Evolutionary conservation across 2,888 invertebrate genomes (phyloP), one percentile per base, ranked within the genome.

Genomic region (Sympetrum striolatum): DNA sequence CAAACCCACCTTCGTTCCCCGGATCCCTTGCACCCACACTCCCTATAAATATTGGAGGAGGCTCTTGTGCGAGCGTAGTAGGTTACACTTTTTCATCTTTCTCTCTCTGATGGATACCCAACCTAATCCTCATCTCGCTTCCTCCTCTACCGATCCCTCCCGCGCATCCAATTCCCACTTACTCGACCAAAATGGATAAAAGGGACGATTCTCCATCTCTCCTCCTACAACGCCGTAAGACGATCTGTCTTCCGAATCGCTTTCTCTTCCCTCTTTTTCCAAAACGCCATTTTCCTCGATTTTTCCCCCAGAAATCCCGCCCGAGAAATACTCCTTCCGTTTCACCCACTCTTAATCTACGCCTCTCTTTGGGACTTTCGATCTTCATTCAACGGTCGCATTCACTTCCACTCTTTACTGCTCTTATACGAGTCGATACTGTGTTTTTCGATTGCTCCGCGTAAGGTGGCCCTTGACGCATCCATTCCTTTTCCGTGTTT

Each of bases 31-130:
- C 80, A 31, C 48, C 73, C 86, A 86, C 91, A 10, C 90, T 64
- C 81, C 60, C 91, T 80, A 60, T 80, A 80, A 64, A 73, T 90
- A 80, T 86, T 86, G 86, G 60, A 86, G 37, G 60, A 86, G 86
- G 53, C 53, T 53, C 53, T 53, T 53, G 18, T 53, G 53, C 53
- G 53, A 53, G 18, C 53, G 18, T 53, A 53, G 53, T 53, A 5
- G 53, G 53, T 53, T 53, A 53, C 53, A 53, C 53, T 53, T 53
- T 25, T 73, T 25, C 31, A 73, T 73, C 73, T 31, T 31, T 31
- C 73, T 31, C 86, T 58, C 58, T 86, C 86, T 86, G 35, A 86
- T 86, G 37, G 86, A 86, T 60, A 86, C 86, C 60, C 58, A 60
- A 37, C 86, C 58, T 86, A 86, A 86, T 86, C 86, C 60, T 60